phyloP scores from a whole-genome alignment of 2,113 vertebrate genomes.

The Periophthalmodon schlosseri region DNA sequence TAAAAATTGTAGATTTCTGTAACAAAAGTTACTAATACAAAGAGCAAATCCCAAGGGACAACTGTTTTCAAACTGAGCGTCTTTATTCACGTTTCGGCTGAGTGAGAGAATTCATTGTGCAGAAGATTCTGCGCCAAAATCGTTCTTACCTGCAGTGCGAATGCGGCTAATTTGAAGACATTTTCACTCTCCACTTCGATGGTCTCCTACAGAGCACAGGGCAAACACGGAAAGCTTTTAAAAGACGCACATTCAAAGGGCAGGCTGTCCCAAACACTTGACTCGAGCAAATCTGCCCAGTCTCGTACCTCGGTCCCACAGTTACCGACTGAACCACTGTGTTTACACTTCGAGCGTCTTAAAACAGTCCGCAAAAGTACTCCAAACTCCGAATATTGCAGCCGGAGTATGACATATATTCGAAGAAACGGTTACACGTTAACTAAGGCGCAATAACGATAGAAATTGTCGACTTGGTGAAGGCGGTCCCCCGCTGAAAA shows the following conservation, averaged over 20 bases:
- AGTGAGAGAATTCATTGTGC: conserved; percentile 15
- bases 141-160: conserved; percentile 90
- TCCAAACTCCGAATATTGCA: not conserved
- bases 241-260: conserved; percentile 13
- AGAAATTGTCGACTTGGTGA: not conserved
- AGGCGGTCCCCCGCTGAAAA: conserved; percentile 9
- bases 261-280: conserved; percentile 56
- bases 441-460: not conserved
- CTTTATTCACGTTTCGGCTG: conserved; percentile 26
- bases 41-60: conserved; percentile 1
- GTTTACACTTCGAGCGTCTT: not conserved
- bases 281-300: conserved; percentile 48
- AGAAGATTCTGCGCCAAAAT: conserved; percentile 32
- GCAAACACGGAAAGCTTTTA: not conserved
- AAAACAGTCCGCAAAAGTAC: not conserved
- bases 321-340: conserved; percentile 79
- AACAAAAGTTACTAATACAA: conserved; percentile 16
- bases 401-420: rapidly evolving
- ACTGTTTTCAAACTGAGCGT: conserved; percentile 48
- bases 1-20: not conserved
- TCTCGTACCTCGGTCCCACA: conserved; percentile 75
- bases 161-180: conserved; percentile 91
- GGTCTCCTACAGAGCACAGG: conserved; percentile 79
- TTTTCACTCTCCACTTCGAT: conserved; percentile 90
- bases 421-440: not conserved